phyloP scores from a whole-genome alignment of 2,797 vertebrate species.

The Myotis findleyi region DNA sequence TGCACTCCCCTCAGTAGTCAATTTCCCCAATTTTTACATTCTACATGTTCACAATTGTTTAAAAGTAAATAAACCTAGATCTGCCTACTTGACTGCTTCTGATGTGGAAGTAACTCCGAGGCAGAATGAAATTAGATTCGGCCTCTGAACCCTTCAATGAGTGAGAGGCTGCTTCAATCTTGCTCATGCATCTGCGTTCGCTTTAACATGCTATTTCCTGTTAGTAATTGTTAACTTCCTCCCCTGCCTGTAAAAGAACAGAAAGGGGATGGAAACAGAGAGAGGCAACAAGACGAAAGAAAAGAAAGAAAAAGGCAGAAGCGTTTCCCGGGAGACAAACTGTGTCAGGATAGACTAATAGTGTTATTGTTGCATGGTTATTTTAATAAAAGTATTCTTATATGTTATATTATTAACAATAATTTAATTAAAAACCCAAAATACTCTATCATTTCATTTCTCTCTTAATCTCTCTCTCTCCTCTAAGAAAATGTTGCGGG shows the following conservation, averaged over 20 bases:
- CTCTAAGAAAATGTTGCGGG: conserved; percentile 88
- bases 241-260: conserved; percentile 85
- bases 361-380: conserved; percentile 89
- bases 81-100: conserved; percentile 85
- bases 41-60: conserved; percentile 83
- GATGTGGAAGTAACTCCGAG: conserved; percentile 84
- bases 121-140: conserved; percentile 77
- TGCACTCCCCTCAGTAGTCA: conserved; percentile 92
- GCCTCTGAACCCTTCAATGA: conserved; percentile 83
- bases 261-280: conserved; percentile 77
- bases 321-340: conserved; percentile 81
- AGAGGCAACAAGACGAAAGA: conserved; percentile 58
- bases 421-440: conserved; percentile 93
- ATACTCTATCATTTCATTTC: conserved; percentile 91
- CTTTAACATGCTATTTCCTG: conserved; percentile 89
- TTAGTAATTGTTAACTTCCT: conserved; percentile 88
- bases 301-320: conserved; percentile 70
- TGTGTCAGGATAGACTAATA: conserved; percentile 89
- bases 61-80: conserved; percentile 88
- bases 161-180: conserved; percentile 86
- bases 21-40: conserved; percentile 89
- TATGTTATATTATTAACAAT: conserved; percentile 91
- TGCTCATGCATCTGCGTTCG: conserved; percentile 87
- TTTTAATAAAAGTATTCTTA: conserved; percentile 91
- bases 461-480: conserved; percentile 90